Conservation (phyloP, 1,140 invertebrate species). For the Pomacea maculata region DNA sequence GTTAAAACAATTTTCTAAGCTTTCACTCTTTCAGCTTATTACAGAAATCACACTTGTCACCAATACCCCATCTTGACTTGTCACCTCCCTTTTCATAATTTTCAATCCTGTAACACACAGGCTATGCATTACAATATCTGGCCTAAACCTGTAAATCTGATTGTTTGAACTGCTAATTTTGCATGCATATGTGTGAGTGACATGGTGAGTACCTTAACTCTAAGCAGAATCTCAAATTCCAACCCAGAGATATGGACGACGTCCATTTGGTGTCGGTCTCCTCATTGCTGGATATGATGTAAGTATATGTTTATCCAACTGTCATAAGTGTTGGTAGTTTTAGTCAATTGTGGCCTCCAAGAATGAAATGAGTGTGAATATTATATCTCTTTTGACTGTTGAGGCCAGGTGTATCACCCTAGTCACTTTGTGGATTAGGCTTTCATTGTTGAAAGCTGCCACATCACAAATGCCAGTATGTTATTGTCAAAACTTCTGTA, state of each 20-base stretch:
- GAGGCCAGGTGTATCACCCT: too few relatives aligned
- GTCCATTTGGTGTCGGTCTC: constrained; percentile 97
- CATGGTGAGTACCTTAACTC: constrained; percentile 35
- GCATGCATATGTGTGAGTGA: not conserved
- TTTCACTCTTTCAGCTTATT: too few relatives aligned
- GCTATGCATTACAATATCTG: too few relatives aligned
- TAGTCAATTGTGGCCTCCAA: too few relatives aligned
- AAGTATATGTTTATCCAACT: constrained; percentile 62
- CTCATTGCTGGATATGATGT: constrained; percentile 96
- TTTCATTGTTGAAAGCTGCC: too few relatives aligned
- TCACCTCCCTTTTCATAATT: too few relatives aligned
- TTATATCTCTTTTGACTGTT: too few relatives aligned
- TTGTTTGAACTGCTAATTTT: not conserved
- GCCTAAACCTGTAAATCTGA: not conserved
- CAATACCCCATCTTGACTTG: not conserved
- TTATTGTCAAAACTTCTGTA: too few relatives aligned
- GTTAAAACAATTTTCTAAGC: too few relatives aligned
- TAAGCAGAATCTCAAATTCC: constrained; percentile 88
- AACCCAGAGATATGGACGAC: constrained; percentile 95
- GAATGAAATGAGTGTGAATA: too few relatives aligned
- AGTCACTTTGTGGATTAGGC: too few relatives aligned
- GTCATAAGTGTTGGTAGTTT: not conserved
- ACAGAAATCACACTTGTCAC: not conserved
- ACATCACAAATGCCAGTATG: too few relatives aligned
- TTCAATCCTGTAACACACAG: not conserved